Percentiles rank a stretch among this genome's conserved stretches.
Evolutionary conservation across 2,113 vertebrate genomes (phyloP).

Genomic region (Gambusia holbrooki): DNA sequence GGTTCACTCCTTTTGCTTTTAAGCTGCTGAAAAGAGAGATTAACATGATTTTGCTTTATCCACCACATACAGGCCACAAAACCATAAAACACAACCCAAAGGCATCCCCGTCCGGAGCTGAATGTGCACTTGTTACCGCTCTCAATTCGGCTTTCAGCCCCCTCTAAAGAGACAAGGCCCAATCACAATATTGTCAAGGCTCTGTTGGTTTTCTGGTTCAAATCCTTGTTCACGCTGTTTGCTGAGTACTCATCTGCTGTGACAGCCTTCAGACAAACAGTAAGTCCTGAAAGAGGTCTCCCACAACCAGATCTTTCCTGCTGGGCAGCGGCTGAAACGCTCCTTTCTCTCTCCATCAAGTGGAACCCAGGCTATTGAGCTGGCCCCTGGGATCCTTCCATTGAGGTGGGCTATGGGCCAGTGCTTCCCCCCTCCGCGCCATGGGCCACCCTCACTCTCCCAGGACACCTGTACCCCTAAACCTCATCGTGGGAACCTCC

Average conservation of each 20-base stretch:
- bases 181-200: slow-evolving; percentile 91
- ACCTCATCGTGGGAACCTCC: slow-evolving; percentile 81
- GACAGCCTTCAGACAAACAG: slow-evolving; percentile 97
- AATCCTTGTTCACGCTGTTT: slow-evolving; percentile 99
- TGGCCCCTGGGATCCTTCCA: slow-evolving; percentile 92
- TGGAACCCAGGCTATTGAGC: slow-evolving; percentile 93
- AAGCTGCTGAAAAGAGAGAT: slow-evolving; percentile 70
- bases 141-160: slow-evolving; percentile 85
- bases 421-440: slow-evolving; percentile 84
- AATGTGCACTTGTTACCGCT: slow-evolving; percentile 85
- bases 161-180: slow-evolving; percentile 86
- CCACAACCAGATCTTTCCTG: slow-evolving; percentile 94
- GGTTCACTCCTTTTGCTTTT: slow-evolving; percentile 63
- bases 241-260: slow-evolving; percentile 97
- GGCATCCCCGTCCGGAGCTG: slow-evolving; percentile 74
- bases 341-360: slow-evolving; percentile 96
- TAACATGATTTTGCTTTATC: slow-evolving; percentile 79
- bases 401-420: slow-evolving; percentile 93
- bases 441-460: slow-evolving; percentile 90
- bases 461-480: slow-evolving; percentile 83
- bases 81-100: slow-evolving; percentile 79
- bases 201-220: slow-evolving; percentile 96
- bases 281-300: slow-evolving; percentile 93
- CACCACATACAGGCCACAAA: slow-evolving; percentile 70
- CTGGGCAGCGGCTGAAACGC: slow-evolving; percentile 91